These are phyloP conservation scores for Harpagus bidentatus DNA, from an alignment of 2,113 vertebrate genomes.

Conservation along the genomic window DNA sequence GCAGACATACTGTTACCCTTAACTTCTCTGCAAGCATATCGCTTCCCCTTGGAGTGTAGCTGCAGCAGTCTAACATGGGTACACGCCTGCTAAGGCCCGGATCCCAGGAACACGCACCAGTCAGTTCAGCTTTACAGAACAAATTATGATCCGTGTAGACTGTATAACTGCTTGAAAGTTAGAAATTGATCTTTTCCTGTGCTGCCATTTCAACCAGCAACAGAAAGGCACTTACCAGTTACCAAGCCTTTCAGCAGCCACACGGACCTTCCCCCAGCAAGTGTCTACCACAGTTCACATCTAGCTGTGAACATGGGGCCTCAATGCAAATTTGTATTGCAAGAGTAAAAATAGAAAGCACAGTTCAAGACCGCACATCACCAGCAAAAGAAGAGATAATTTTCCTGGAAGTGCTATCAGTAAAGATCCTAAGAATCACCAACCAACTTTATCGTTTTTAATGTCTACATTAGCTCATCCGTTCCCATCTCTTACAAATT, in stretches of 20 bases:
- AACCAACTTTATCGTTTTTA: no score
- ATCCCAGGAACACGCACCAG: accelerated
- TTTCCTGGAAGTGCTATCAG: not conserved
- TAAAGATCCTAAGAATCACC: not conserved
- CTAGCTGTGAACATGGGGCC: not conserved
- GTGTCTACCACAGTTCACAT: accelerated
- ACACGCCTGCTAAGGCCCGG: not conserved
- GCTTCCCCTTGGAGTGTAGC: not conserved
- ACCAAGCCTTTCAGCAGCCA: accelerated
- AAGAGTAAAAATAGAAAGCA: not conserved
- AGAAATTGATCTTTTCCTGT: not conserved
- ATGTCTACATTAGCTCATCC: not conserved
- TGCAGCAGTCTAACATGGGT: not conserved
- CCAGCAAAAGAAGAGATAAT: not conserved
- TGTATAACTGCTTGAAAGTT: not conserved
- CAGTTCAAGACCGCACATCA: not conserved
- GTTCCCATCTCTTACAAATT: not conserved
- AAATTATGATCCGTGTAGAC: accelerated
- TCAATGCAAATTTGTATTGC: accelerated
- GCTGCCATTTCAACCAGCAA: not conserved
- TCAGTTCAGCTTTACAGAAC: not conserved
- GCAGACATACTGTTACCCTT: accelerated
- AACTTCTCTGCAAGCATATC: accelerated
- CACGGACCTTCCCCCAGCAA: not conserved
- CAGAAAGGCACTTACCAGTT: not conserved